These are phyloP conservation scores for Eleutherodactylus coqui DNA, from an alignment of 2,797 vertebrate species.

Conservation along the genomic window DNA sequence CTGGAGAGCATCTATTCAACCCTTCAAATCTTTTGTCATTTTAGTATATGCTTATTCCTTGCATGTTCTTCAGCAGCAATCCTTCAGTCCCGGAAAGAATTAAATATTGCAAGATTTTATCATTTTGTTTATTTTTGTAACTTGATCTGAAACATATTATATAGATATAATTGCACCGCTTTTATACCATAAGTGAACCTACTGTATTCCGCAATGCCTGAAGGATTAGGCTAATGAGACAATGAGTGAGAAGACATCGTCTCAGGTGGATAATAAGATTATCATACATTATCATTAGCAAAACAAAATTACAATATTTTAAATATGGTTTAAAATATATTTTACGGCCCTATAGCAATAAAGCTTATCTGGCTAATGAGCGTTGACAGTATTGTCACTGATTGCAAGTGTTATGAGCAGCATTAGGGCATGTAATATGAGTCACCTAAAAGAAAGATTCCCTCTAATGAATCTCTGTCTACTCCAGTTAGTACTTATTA, in stretches of 20 bases:
- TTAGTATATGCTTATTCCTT: slow-evolving; percentile 4
- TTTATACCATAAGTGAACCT: not conserved
- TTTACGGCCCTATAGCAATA: slow-evolving; percentile 17
- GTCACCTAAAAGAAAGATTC: not conserved
- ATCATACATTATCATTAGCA: slow-evolving; percentile 26
- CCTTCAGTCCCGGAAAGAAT: not conserved
- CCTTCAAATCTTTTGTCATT: slow-evolving; percentile 12
- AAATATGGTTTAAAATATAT: slow-evolving; percentile 18
- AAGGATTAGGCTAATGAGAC: slow-evolving; percentile 13
- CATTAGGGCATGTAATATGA: slow-evolving; percentile 9
- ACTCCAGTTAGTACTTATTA: not conserved
- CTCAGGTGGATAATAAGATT: slow-evolving; percentile 29
- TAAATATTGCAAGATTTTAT: not conserved
- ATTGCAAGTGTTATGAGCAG: slow-evolving; percentile 22
- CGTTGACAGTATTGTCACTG: slow-evolving; percentile 16
- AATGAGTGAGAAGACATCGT: not conserved
- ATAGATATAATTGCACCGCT: not conserved
- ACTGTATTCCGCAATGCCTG: slow-evolving; percentile 2
- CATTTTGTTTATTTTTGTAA: not conserved
- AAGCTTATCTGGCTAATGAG: slow-evolving; percentile 19
- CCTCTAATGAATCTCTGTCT: not conserved
- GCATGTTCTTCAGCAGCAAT: not conserved
- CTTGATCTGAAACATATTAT: not conserved
- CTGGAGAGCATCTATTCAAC: slow-evolving; percentile 44
- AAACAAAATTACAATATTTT: slow-evolving; percentile 23